Conservation (phyloP, 1,140 invertebrate genomes). For the Nymphalis io region DNA sequence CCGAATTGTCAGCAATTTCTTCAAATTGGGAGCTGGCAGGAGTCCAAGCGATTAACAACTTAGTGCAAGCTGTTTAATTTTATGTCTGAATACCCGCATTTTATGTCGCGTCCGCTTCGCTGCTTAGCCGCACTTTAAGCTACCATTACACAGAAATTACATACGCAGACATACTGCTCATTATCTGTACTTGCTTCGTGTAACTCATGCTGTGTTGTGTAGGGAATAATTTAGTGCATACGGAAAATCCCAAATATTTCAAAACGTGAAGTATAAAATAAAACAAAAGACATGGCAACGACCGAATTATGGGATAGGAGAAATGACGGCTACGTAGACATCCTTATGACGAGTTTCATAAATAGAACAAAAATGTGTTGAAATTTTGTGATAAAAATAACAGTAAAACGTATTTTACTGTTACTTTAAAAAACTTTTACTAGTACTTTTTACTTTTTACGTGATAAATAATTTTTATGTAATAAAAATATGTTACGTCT, state of each 20-base stretch:
- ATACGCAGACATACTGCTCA: slow-evolving; percentile 11
- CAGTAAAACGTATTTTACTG: too few relatives aligned
- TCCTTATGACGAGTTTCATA: background rate
- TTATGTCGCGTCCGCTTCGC: slow-evolving; percentile 38
- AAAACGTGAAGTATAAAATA: background rate
- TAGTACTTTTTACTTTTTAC: too few relatives aligned
- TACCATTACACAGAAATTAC: slow-evolving; percentile 18
- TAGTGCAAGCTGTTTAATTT: slow-evolving; percentile 75
- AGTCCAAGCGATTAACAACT: slow-evolving; percentile 71
- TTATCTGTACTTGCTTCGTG: background rate
- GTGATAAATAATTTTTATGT: too few relatives aligned
- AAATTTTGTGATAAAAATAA: background rate
- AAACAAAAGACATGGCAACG: background rate
- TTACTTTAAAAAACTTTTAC: too few relatives aligned
- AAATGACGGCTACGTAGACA: background rate
- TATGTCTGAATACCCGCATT: slow-evolving; percentile 59
- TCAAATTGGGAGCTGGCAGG: slow-evolving; percentile 66
- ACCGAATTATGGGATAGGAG: background rate
- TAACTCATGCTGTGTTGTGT: background rate
- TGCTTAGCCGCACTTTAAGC: slow-evolving; percentile 18
- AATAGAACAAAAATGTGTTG: background rate
- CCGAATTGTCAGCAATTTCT: slow-evolving; percentile 65
- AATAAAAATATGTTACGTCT: too few relatives aligned
- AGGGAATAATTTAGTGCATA: background rate
- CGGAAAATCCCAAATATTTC: background rate